phyloP scores from a whole-genome alignment of 2,113 vertebrate species.

The Daubentonia madagascariensis region DNA sequence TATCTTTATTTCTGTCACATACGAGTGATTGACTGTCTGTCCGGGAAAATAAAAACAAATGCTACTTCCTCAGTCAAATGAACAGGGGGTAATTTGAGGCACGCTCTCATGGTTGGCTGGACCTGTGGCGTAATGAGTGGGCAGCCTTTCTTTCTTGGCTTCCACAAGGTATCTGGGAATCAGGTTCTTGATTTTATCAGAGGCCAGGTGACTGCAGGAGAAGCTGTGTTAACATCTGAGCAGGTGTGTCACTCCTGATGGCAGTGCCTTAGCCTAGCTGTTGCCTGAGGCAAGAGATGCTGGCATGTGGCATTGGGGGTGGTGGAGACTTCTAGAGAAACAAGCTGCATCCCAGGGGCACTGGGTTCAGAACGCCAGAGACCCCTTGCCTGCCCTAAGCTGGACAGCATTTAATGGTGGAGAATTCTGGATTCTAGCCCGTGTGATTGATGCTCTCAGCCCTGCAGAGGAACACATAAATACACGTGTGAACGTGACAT shows the following conservation, averaged over 20 bases:
- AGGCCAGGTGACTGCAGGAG: slow-evolving; percentile 14
- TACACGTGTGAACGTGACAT: rapidly evolving
- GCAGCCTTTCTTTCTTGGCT: slow-evolving; percentile 47
- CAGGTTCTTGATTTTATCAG: not conserved
- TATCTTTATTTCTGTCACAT: slow-evolving; percentile 75
- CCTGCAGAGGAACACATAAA: not conserved
- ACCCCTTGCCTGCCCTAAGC: not conserved
- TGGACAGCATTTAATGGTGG: not conserved
- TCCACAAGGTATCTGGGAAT: not conserved
- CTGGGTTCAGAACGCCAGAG: not conserved
- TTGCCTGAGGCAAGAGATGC: not conserved
- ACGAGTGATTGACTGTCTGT: slow-evolving; percentile 69
- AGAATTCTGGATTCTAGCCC: not conserved
- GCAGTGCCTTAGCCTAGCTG: not conserved
- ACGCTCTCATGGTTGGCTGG: not conserved
- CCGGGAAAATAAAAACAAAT: slow-evolving; percentile 72
- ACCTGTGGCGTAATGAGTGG: not conserved
- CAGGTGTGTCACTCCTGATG: not conserved
- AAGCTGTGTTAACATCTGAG: not conserved
- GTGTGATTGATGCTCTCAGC: not conserved
- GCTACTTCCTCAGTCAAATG: slow-evolving; percentile 63
- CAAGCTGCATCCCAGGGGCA: no score
- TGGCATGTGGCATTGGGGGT: not conserved
- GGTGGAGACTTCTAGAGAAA: not conserved
- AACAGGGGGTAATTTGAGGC: slow-evolving; percentile 61